Percentiles rank a stretch among this genome's conserved stretches.
Evolutionary conservation across 2,113 vertebrate genomes (phyloP).

Genomic region (Semnornis frantzii): DNA sequence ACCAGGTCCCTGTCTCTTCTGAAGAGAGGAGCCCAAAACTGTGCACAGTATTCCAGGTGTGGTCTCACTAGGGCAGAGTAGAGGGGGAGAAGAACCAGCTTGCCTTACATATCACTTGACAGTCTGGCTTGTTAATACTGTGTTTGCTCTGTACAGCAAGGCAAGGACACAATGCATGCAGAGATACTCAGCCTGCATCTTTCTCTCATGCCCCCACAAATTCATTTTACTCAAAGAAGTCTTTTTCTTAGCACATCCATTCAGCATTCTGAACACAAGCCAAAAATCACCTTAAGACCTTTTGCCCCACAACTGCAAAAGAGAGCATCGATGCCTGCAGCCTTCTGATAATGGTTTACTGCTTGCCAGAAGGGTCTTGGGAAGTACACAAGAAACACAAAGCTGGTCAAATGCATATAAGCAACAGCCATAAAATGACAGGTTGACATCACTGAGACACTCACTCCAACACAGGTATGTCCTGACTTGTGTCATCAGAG

Average conservation of each 20-base stretch:
- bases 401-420: background rate
- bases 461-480: background rate
- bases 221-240: background rate
- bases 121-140: background rate
- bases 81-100: too few relatives aligned
- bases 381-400: constrained; percentile 1
- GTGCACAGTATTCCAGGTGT: too few relatives aligned
- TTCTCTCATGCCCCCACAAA: background rate
- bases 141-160: constrained; percentile 23
- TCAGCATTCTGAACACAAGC: background rate
- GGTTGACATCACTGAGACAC: background rate
- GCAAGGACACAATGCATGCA: background rate
- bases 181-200: background rate
- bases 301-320: background rate
- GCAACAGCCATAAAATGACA: background rate
- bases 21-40: too few relatives aligned
- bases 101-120: background rate
- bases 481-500: background rate
- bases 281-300: background rate
- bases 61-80: too few relatives aligned
- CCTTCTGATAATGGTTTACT: background rate
- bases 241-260: background rate
- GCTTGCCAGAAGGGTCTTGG: background rate
- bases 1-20: too few relatives aligned
- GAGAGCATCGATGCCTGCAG: background rate